Evolutionary conservation across 2,888 invertebrate genomes (phyloP), one percentile per base, ranked within the genome.

Genomic region (Caenorhabditis uteleia): DNA sequence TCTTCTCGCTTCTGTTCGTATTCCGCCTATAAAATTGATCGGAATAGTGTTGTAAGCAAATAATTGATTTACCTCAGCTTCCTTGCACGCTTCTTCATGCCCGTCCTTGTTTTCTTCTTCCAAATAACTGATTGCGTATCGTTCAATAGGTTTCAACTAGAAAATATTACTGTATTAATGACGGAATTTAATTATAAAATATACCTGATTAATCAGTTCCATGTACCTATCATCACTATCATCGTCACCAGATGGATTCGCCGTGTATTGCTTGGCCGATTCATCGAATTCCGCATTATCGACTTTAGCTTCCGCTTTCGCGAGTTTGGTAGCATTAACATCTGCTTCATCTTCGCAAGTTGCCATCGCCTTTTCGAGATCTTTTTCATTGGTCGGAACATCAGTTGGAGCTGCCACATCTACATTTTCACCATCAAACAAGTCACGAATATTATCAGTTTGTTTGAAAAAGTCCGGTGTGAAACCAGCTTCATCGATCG

Each of bases 401-500:
- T 66, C 62, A 25, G 44, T 50, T 2, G 65, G 50, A n/a, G 59
- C 67, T 0, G 48, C 53, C 10, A 77, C 61, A n/a, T 77, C 77
- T 3, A 65, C 67, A n/a, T 61, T 49, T 31, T 78, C 79, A 43
- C 77, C 75, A 14, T 74, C 75, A 60, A 82, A 82, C 31, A 82
- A 60, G 55, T 82, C 82, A 1, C 79, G 61, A 12, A 82, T 68
- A 43, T 75, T 82, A 55, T 78, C 76, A 10, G 74, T 47, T 44
- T 77, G 68, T 84, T 93, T 92, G 86, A 98, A 93, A 85, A 91
- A 94, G 0, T 93, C 92, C 14, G 97, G 94, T 26, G 95, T 98
- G 85, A 98, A 99, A 86, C 94, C 95, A 8, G 97, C 98, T 74
- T 92, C 94, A 86, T 98, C 98, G 83, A 99, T 98, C 44, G 98